These are phyloP conservation scores for Pogonognathellus flavescens DNA, from an alignment of 1,140 invertebrate species.

Conservation along the genomic window DNA sequence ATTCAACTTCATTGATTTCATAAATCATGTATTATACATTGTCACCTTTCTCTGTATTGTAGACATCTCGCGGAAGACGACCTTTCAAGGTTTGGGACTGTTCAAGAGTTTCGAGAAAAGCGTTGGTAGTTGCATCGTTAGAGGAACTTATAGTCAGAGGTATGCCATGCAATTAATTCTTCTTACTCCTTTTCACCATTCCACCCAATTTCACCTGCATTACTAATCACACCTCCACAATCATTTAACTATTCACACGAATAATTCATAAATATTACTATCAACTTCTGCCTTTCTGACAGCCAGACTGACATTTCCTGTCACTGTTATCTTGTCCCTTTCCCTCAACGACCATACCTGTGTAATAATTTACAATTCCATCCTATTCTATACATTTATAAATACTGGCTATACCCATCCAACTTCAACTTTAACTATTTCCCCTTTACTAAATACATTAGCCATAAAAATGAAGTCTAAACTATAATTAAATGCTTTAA, in stretches of 20 bases:
- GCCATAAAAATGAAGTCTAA: background rate
- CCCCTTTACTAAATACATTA: background rate
- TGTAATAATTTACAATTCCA: background rate
- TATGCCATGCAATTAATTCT: conserved; percentile 68
- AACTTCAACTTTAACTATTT: too few species aligned
- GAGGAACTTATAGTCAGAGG: conserved; percentile 91
- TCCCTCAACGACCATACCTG: background rate
- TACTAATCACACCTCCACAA: background rate
- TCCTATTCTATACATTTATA: background rate
- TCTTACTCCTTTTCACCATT: background rate
- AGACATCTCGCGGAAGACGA: conserved; percentile 63
- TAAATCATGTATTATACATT: too few species aligned
- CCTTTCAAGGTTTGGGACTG: conserved; percentile 97
- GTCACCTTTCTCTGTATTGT: conserved; percentile 23
- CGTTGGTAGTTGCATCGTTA: conserved; percentile 90
- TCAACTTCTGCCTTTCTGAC: background rate
- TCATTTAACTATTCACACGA: background rate
- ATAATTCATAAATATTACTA: background rate
- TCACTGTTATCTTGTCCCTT: background rate
- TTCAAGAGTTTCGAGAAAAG: conserved; percentile 92
- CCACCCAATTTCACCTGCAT: background rate
- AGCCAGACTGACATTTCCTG: background rate
- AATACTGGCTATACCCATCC: too few species aligned
- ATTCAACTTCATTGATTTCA: too few species aligned
- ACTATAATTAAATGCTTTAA: background rate